phyloP scores from a whole-genome alignment of 2,888 invertebrate genomes.

The Tridacna gigas region DNA sequence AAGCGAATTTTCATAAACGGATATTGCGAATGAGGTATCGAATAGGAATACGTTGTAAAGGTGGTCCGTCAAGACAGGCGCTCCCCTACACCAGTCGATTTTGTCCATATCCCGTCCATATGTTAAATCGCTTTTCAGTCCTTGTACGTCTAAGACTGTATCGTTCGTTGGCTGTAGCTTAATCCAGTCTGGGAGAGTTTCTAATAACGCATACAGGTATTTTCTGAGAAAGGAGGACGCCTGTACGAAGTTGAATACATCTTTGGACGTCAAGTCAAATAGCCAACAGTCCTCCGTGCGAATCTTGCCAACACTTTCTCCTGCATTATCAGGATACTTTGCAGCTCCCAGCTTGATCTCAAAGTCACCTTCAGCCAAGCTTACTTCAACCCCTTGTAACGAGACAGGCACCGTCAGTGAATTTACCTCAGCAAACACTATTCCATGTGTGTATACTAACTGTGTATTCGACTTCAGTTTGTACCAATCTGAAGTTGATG shows the following conservation, averaged over 20 bases:
- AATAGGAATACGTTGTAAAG: slow-evolving; percentile 51
- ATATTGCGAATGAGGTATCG: slow-evolving; percentile 28
- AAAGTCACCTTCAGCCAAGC: not conserved
- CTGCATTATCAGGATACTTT: not conserved
- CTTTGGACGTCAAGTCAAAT: slow-evolving; percentile 34
- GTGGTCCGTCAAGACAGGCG: slow-evolving; percentile 44
- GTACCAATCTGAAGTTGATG: slow-evolving; percentile 31
- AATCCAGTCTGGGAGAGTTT: slow-evolving; percentile 45
- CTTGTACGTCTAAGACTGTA: slow-evolving; percentile 37
- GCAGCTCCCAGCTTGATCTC: slow-evolving; percentile 1
- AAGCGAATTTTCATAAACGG: slow-evolving; percentile 30
- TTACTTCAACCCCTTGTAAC: slow-evolving; percentile 22
- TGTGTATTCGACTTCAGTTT: not conserved
- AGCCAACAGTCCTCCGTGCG: slow-evolving; percentile 35
- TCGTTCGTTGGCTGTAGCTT: slow-evolving; percentile 17
- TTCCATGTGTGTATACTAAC: slow-evolving; percentile 18
- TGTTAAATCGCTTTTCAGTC: slow-evolving; percentile 43
- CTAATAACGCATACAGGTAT: slow-evolving; percentile 25
- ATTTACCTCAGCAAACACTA: slow-evolving; percentile 35
- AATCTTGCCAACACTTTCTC: not conserved
- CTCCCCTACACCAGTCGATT: slow-evolving; percentile 39
- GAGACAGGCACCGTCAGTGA: slow-evolving; percentile 26
- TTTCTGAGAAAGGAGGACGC: slow-evolving; percentile 42
- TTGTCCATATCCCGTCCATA: slow-evolving; percentile 38
- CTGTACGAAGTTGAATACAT: slow-evolving; percentile 44